Conservation (phyloP, 1,140 invertebrate genomes). For the Diabrotica undecimpunctata region DNA sequence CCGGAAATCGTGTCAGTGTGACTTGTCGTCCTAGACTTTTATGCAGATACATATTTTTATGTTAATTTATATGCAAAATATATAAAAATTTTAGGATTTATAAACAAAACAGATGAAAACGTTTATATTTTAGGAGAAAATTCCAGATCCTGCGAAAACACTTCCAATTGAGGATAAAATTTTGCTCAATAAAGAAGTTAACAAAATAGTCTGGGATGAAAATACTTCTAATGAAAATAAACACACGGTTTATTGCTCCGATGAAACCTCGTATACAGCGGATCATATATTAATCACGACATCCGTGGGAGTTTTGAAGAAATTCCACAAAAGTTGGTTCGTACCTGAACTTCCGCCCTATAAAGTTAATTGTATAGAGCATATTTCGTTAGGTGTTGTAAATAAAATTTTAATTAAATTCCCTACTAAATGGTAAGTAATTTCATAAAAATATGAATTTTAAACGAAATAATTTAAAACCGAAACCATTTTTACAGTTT, state of each 20-base stretch:
- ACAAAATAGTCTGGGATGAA: conserved; percentile 49
- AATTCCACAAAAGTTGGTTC: conserved; percentile 57
- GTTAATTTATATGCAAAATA: too few species aligned
- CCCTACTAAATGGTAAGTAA: conserved; percentile 52
- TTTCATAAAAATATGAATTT: too few species aligned
- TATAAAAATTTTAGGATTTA: too few species aligned
- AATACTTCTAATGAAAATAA: conserved; percentile 24
- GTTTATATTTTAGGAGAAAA: conserved; percentile 20
- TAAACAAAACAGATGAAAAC: too few species aligned
- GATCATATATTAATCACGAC: conserved; percentile 67
- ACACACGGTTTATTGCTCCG: conserved; percentile 42
- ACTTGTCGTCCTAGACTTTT: too few species aligned
- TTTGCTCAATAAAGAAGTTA: conserved; percentile 50
- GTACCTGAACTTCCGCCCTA: conserved; percentile 56
- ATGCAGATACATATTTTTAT: too few species aligned
- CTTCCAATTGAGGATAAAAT: conserved; percentile 45
- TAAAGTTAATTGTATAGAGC: conserved; percentile 61
- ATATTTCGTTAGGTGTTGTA: conserved; percentile 66
- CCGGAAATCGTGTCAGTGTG: too few species aligned
- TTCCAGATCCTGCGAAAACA: conserved; percentile 16
- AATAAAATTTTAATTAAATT: conserved; percentile 76
- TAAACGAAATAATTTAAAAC: too few species aligned
- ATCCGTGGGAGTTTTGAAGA: conserved; percentile 67
- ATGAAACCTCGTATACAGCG: conserved; percentile 56
- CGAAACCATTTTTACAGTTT: too few species aligned